These are phyloP conservation scores for mouse (Mus musculus) DNA, from an alignment of 2,113 vertebrate genomes.

Conservation along the genomic window GRCm39 chr10:53863001-53863500, in stretches of 20 bases:
- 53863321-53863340: too few relatives aligned
- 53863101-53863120: background rate
- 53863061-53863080: background rate
- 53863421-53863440: background rate
- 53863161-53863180: background rate
- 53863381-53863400: background rate
- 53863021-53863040: background rate
- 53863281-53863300: too few relatives aligned
- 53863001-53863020: background rate
- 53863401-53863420: background rate
- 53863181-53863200: background rate
- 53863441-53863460: too few relatives aligned
- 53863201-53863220: background rate
- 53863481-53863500: too few relatives aligned
- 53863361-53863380: background rate
- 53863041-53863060: background rate
- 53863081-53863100: background rate
- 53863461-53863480: accelerated
- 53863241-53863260: background rate
- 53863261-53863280: background rate
- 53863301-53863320: background rate
- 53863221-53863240: background rate
- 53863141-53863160: background rate
- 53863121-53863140: background rate
- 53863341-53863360: background rate